phyloP scores from a whole-genome alignment of 2,797 vertebrate genomes.

The Erethizon dorsatum region DNA sequence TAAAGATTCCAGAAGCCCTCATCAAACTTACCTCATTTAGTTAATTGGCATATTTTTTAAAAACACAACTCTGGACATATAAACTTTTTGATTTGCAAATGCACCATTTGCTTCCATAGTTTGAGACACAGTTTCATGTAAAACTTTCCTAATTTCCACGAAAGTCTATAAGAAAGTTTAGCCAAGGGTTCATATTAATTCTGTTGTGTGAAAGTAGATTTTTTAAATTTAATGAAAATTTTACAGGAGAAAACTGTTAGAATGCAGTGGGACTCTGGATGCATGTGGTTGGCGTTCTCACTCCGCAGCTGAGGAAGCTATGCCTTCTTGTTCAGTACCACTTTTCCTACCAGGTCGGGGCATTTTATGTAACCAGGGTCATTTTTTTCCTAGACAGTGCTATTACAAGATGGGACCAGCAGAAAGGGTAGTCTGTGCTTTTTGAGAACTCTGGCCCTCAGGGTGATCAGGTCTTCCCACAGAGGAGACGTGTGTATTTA shows the following conservation, averaged over 20 bases:
- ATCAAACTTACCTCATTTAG: slow-evolving; percentile 66
- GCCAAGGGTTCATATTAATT: neutral
- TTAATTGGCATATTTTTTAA: slow-evolving; percentile 74
- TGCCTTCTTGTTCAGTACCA: neutral
- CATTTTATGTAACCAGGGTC: neutral
- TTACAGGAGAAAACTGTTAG: neutral
- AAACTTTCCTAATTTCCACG: slow-evolving; percentile 22
- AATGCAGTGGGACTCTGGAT: neutral
- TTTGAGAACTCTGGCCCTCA: neutral
- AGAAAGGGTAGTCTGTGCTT: neutral
- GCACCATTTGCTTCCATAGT: slow-evolving; percentile 44
- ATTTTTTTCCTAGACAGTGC: neutral
- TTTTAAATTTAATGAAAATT: slow-evolving; percentile 15
- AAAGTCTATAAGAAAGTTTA: slow-evolving; percentile 6
- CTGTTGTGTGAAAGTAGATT: neutral
- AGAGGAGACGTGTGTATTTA: neutral
- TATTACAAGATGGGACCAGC: neutral
- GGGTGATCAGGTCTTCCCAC: neutral
- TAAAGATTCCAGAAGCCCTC: slow-evolving; percentile 47
- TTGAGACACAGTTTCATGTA: slow-evolving; percentile 10
- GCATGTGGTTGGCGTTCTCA: neutral
- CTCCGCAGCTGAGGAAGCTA: neutral
- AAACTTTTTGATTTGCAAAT: slow-evolving; percentile 34
- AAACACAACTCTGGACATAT: slow-evolving; percentile 36
- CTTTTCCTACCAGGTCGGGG: neutral